phyloP scores from a whole-genome alignment of 2,888 invertebrate species.

The Onthophagus sagittarius region DNA sequence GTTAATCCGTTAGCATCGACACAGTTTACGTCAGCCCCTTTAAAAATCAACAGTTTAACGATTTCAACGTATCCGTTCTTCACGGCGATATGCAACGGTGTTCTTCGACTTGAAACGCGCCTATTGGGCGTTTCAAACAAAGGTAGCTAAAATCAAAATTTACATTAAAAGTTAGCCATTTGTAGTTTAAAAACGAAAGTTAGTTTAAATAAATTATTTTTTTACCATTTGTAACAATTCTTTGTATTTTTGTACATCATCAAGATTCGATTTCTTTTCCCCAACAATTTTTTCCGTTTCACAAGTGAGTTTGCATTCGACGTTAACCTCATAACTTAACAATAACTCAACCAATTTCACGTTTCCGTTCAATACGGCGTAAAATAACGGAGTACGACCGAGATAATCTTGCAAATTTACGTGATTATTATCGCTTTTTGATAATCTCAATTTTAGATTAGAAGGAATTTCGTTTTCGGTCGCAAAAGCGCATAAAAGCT shows the following conservation, averaged over 20 bases:
- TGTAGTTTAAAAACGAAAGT: too few relatives aligned
- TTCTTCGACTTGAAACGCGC: constrained; percentile 30
- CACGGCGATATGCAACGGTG: constrained; percentile 46
- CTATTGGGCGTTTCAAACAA: too few relatives aligned
- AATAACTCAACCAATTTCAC: constrained; percentile 31
- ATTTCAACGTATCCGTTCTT: constrained; percentile 41
- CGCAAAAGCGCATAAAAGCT: constrained; percentile 30
- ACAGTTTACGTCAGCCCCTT: constrained; percentile 39
- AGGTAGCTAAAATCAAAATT: constrained; percentile 36
- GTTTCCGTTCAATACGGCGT: constrained; percentile 40
- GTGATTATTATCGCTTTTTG: constrained; percentile 25
- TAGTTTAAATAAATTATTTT: neutral
- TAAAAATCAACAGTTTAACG: constrained; percentile 40
- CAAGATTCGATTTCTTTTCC: constrained; percentile 20
- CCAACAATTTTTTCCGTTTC: constrained; percentile 29
- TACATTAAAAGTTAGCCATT: too few relatives aligned
- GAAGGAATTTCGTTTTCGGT: constrained; percentile 23
- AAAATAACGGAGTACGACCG: constrained; percentile 41
- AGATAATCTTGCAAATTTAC: constrained; percentile 35
- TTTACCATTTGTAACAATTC: neutral
- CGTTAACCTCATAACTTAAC: constrained; percentile 28
- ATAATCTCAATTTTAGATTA: constrained; percentile 21
- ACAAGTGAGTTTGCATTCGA: constrained; percentile 27
- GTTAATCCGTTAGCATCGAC: constrained; percentile 44
- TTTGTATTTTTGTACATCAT: neutral